phyloP scores from a whole-genome alignment of 2,888 invertebrate genomes.

The Nebria brevicollis region DNA sequence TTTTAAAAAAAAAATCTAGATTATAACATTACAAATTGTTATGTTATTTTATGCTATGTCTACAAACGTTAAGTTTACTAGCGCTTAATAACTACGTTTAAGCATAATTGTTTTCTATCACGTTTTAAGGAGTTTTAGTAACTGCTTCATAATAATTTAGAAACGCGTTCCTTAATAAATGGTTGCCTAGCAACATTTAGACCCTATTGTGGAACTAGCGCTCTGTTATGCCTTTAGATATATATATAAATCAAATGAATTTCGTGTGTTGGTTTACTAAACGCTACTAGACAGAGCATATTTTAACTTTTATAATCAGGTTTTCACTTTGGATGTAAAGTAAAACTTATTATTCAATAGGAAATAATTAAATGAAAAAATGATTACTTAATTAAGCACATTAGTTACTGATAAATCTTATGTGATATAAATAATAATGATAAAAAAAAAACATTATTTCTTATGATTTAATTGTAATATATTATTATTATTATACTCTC shows the following conservation, averaged over 20 bases:
- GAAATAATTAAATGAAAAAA: background rate
- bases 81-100: no score
- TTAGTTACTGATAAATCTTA: constrained; percentile 24
- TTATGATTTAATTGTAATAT: constrained; percentile 41
- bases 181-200: no score
- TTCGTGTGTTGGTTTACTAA: background rate
- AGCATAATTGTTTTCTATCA: no score
- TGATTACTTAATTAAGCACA: constrained; percentile 8
- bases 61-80: background rate
- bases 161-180: no score
- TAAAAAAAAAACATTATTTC: constrained; percentile 22
- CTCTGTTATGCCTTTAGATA: constrained; percentile 8
- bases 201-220: no score
- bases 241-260: background rate
- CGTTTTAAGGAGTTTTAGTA: no score
- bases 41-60: constrained; percentile 30
- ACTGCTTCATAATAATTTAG: no score
- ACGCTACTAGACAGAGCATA: background rate
- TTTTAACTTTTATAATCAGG: background rate
- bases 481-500: constrained; percentile 30
- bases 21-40: background rate
- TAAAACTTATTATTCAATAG: background rate
- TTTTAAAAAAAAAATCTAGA: background rate
- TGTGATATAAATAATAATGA: constrained; percentile 34
- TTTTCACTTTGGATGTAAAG: constrained; percentile 11